phyloP scores from a whole-genome alignment of 2,113 vertebrate species.

The Passer domesticus region DNA sequence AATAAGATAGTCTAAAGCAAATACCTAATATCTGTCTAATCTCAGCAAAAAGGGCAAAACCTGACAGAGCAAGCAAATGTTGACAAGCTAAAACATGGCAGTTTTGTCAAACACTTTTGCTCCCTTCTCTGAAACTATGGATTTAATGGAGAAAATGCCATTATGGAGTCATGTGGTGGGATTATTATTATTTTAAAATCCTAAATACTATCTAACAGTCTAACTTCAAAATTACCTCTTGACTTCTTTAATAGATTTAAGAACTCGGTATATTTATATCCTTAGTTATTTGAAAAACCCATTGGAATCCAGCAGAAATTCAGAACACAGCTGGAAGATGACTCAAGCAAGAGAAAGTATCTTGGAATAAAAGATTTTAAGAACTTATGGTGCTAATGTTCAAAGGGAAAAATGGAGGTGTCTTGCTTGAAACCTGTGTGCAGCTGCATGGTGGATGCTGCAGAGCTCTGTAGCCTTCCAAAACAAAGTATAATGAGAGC shows the following conservation, averaged over 20 bases:
- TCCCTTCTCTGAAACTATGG: background rate
- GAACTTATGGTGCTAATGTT: background rate
- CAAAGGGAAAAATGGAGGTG: background rate
- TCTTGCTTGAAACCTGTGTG: background rate
- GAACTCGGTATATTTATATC: background rate
- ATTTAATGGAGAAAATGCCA: background rate
- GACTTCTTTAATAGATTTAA: background rate
- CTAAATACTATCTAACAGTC: background rate
- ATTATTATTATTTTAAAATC: background rate
- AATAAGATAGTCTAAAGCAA: background rate
- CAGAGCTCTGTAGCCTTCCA: background rate
- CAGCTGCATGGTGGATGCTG: background rate
- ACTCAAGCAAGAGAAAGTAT: background rate
- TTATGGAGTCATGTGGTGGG: background rate
- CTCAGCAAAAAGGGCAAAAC: background rate
- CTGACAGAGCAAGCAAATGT: background rate
- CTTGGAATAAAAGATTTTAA: background rate
- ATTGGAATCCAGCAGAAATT: background rate
- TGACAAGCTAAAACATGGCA: background rate
- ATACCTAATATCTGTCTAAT: background rate
- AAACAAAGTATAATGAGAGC: background rate
- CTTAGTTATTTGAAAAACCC: background rate
- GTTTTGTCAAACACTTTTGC: background rate
- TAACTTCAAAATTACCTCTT: background rate
- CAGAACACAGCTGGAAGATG: background rate